Evolutionary conservation across 1,140 invertebrate species (phyloP).

Genomic region (Trichoplusia ni): DNA sequence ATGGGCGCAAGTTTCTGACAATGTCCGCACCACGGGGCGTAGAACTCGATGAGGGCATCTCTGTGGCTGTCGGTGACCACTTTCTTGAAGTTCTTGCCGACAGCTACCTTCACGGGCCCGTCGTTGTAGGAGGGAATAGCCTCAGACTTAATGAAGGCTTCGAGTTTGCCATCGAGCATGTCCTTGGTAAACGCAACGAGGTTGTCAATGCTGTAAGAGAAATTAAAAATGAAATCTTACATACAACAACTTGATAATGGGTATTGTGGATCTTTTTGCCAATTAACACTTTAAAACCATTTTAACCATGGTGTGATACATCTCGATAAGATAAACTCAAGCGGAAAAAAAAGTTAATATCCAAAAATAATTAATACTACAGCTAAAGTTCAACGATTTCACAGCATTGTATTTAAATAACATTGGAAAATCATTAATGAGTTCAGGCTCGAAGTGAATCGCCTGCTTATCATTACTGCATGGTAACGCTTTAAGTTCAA

Average conservation of each 20-base stretch:
- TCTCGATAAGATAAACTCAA: too few relatives aligned
- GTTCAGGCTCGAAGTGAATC: not conserved
- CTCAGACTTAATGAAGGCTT: constrained; percentile 98
- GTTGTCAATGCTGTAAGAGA: constrained; percentile 87
- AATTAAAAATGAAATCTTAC: too few relatives aligned
- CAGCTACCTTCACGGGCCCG: constrained; percentile 94
- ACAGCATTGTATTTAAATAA: not conserved
- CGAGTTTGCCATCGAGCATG: constrained; percentile 90
- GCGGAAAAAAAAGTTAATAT: not conserved
- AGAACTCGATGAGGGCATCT: constrained; percentile 98
- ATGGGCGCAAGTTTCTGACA: constrained; percentile 97
- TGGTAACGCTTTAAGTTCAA: constrained; percentile 6
- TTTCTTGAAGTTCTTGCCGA: constrained; percentile 98
- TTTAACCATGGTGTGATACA: too few relatives aligned
- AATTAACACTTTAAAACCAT: too few relatives aligned
- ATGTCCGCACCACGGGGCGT: constrained; percentile 99
- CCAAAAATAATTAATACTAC: not conserved
- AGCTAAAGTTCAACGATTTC: not conserved
- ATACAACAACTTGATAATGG: too few relatives aligned
- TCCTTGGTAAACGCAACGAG: constrained; percentile 95
- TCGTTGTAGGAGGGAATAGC: constrained; percentile 93
- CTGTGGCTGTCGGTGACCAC: constrained; percentile 95
- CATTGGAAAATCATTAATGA: not conserved
- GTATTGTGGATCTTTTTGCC: too few relatives aligned
- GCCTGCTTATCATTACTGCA: constrained; percentile 18